Conservation (phyloP, 30 jellyfish, hydroid and myxozoan genomes). For the Cassiopea xamachana region DNA sequence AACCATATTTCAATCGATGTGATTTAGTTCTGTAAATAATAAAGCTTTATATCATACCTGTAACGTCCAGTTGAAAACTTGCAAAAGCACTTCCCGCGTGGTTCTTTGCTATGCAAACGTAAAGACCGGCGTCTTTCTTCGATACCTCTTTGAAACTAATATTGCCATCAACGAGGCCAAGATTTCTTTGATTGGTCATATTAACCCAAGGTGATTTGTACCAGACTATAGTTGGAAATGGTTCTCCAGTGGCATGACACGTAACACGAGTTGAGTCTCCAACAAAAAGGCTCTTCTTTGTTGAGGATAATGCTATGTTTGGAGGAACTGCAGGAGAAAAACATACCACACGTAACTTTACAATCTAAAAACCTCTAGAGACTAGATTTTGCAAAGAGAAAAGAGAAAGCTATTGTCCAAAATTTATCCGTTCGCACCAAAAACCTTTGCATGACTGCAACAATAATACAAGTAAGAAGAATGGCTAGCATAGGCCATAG, state of each 20-base stretch:
- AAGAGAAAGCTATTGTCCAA: too few relatives aligned
- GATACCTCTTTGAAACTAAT: conserved; percentile 61
- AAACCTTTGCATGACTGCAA: too few relatives aligned
- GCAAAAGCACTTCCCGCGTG: conserved; percentile 75
- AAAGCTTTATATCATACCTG: conserved; percentile 49
- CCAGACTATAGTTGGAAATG: conserved; percentile 89
- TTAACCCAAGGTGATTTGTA: conserved; percentile 51
- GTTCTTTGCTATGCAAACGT: conserved; percentile 88
- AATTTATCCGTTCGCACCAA: too few relatives aligned
- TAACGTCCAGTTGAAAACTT: conserved; percentile 58
- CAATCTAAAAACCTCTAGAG: too few relatives aligned
- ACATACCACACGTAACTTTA: too few relatives aligned
- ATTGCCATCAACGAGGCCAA: conserved; percentile 72
- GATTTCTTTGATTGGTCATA: conserved; percentile 22
- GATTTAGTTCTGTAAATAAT: too few relatives aligned
- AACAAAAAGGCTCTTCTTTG: conserved; percentile 53
- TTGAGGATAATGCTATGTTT: conserved; percentile 64
- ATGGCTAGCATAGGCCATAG: too few relatives aligned
- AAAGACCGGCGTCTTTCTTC: conserved; percentile 83
- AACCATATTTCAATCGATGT: too few relatives aligned
- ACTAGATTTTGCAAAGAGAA: too few relatives aligned
- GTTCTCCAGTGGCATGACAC: conserved; percentile 95
- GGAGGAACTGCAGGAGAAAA: conserved; percentile 76
- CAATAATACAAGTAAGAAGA: too few relatives aligned
- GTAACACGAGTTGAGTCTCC: conserved; percentile 84